phyloP scores from a whole-genome alignment of 2,797 vertebrate species.

The Crenuchus spilurus region DNA sequence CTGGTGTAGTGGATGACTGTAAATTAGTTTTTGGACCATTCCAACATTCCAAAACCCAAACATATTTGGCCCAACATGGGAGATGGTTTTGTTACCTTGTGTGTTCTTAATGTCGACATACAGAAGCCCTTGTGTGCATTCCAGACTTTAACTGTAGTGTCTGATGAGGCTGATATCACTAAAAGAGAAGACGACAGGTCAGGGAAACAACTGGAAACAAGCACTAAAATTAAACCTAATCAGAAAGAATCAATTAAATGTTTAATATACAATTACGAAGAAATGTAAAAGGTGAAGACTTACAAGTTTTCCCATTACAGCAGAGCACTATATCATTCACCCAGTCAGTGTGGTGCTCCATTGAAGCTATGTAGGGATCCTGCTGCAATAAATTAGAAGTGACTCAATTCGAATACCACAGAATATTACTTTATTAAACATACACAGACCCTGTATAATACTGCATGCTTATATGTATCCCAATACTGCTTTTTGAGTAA shows the following conservation, averaged over 20 bases:
- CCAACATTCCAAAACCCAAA: too few species aligned
- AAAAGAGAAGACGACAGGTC: constrained; percentile 40
- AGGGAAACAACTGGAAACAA: neutral
- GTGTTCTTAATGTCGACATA: constrained; percentile 98
- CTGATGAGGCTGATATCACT: constrained; percentile 99
- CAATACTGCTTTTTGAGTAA: too few species aligned
- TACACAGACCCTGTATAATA: neutral
- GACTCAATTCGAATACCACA: neutral
- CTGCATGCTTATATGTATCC: too few species aligned
- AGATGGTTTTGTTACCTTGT: too few species aligned
- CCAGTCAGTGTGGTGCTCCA: constrained; percentile 99
- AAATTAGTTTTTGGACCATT: too few species aligned
- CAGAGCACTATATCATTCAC: constrained; percentile 99
- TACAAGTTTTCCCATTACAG: constrained; percentile 97
- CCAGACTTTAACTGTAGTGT: constrained; percentile 99
- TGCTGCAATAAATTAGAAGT: constrained; percentile 78
- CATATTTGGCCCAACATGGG: too few species aligned
- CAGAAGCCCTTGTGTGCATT: constrained; percentile 99
- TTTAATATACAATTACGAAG: neutral
- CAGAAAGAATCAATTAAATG: neutral
- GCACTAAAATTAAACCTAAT: too few species aligned
- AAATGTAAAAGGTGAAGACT: constrained; percentile 58
- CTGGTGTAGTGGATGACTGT: too few species aligned
- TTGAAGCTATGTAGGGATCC: constrained; percentile 97
- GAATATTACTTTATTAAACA: neutral